Base-by-base conservation (phyloP, 2,888 invertebrate species). In the Chymomyza caudatula region DNA sequence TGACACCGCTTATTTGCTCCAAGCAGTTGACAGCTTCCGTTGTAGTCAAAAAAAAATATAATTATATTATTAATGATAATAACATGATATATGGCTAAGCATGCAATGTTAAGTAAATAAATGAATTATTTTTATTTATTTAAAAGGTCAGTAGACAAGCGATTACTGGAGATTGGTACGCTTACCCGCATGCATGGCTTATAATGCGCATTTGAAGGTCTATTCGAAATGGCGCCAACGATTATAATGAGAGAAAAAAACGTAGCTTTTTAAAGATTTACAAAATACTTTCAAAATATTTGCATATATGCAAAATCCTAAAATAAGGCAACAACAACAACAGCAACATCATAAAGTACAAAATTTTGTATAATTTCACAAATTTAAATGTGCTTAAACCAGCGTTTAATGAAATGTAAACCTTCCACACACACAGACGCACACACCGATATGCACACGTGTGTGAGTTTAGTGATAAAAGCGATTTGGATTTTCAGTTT, bases 341-440 rank as follows among this genome's bases (percentile, higher is more conserved):
- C 29, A 29, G 11, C 29, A 37, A 37, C 29, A 37, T 37, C 29
- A 2, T 47, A 47, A 17, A 47, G 70, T 69, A 70, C 71, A 47
- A 58, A 47, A 43, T 25, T 56, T 55, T 22, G 37, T 80, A 83
- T 71, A 63, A 75, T 75, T 73, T 83, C 54, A 74, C 60, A 37
- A 37, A 72, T 86, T 78, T 67, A 71, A 84, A 78, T 84, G 68
- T 72, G 76, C 74, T 72, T 80, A 72, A 83, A 81, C 68, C 76
- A 76, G 71, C 78, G 69, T 65, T 81, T 76, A 81, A 81, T 78
- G 76, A 73, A 84, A 84, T 73, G 74, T 81, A 86, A 86, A 59
- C 78, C 68, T 20, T 51, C 53, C 62, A 20, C 43, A 29, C 49
- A 56, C 11, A 54, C 56, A 59, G 47, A 42, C 52, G 58, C 55